Base-by-base conservation (phyloP, 2,797 vertebrate genomes). In the Dendrocincla tyrannina region DNA sequence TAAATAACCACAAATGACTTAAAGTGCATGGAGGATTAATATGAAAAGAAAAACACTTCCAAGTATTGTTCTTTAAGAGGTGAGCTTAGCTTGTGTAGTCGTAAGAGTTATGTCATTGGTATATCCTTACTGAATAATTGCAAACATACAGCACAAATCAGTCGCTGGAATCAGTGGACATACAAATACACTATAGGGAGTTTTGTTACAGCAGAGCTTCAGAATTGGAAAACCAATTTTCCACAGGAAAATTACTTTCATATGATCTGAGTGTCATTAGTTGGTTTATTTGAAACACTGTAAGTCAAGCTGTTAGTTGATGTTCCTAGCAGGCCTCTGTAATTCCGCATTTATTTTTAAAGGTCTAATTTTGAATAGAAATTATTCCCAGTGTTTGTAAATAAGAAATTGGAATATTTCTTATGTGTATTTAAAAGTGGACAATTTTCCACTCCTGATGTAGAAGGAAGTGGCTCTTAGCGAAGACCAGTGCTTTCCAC, bases 51-150 rank as follows among this genome's bases (percentile, higher is more conserved):
- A 91, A 95, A 77, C 39, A 90, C 49, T 96, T 89, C 41, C 46
- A 76, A 78, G 79, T 50, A 44, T 96, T 97, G 88, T 93, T 97
- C 67, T 93, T 75, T 80, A 94, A 88, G 89, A 96, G 95, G 89
- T 97, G 64, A 97, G 67, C 62, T 96, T 97, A 96, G 93, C 88
- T 93, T 47, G 39, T 89, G 8, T 93, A 95, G 92, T 96, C 27
- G 24, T 50, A 62, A 20, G 80, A 79, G 52, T 97, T 97, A 94
- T 89, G 89, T 95, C 95, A 96, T 37, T 82, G 96, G 78, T 88
- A 73, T 98, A 96, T 96, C 88, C 91, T 96, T 96, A 86, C 79
- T 10, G n/a, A 96, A 69, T 94, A 97, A 89, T 84, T 93, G 56
- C 88, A 89, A 93, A 67, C 82, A 66, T 81, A 74, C 58, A 95